phyloP scores from a whole-genome alignment of 1,140 invertebrate species.

The Dendroctonus ponderosae region DNA sequence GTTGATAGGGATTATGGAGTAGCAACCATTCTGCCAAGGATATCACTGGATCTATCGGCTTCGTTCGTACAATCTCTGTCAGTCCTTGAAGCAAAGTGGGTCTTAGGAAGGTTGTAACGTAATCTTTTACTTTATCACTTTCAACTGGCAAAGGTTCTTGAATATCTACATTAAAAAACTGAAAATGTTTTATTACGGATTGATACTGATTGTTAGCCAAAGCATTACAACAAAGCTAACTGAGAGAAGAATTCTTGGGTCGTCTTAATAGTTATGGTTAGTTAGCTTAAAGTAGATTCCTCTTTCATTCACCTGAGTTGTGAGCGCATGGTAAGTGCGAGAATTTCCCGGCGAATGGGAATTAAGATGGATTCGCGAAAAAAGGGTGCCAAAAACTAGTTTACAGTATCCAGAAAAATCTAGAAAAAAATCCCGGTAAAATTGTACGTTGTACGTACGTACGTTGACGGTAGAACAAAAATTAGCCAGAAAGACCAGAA shows the following conservation, averaged over 20 bases:
- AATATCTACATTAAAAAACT: slow-evolving; percentile 53
- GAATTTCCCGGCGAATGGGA: too few species aligned
- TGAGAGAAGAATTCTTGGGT: not conserved
- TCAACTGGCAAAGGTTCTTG: slow-evolving; percentile 59
- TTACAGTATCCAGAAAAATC: too few species aligned
- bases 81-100: slow-evolving; percentile 66
- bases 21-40: slow-evolving; percentile 79
- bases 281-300: too few species aligned
- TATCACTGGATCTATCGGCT: slow-evolving; percentile 70
- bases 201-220: not conserved
- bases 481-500: too few species aligned
- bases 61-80: slow-evolving; percentile 66
- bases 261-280: not conserved
- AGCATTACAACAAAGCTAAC: too few species aligned
- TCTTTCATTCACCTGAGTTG: too few species aligned
- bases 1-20: slow-evolving; percentile 74
- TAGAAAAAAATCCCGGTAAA: too few species aligned
- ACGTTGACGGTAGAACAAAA: too few species aligned
- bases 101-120: slow-evolving; percentile 65
- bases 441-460: too few species aligned
- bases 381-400: too few species aligned
- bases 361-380: too few species aligned
- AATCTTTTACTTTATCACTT: slow-evolving; percentile 61
- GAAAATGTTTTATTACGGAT: not conserved
- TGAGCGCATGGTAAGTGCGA: too few species aligned